A percentile compares a stretch with the other conserved stretches of the same genome.
phyloP scores from a whole-genome alignment of 2,113 vertebrate genomes.

The Zosterops japonicus region DNA sequence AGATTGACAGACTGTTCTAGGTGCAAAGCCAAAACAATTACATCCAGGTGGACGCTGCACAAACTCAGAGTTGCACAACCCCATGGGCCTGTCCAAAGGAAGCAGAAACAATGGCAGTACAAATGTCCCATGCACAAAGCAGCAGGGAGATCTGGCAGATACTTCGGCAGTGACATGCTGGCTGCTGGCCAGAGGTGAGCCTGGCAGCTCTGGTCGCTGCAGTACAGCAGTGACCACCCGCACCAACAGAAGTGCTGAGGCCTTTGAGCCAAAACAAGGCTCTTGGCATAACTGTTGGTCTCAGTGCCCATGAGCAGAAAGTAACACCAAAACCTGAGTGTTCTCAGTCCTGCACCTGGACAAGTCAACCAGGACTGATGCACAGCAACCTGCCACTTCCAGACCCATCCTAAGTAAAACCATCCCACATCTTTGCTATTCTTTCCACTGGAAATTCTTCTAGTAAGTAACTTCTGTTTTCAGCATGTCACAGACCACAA shows the following conservation, averaged over 20 bases:
- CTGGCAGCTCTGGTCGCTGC: background rate
- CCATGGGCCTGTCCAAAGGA: background rate
- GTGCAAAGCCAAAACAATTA: constrained; percentile 21
- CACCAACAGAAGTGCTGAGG: background rate
- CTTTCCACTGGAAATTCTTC: background rate
- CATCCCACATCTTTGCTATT: background rate
- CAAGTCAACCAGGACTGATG: background rate
- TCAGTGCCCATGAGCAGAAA: background rate
- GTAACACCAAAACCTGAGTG: background rate
- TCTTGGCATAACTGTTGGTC: background rate
- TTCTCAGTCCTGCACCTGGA: background rate
- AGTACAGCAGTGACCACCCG: background rate
- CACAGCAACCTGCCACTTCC: background rate
- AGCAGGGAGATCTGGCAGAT: background rate
- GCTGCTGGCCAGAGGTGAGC: background rate
- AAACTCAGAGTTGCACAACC: background rate
- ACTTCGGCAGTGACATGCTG: background rate
- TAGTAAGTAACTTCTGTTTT: background rate
- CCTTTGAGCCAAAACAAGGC: background rate
- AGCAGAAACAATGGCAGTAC: background rate
- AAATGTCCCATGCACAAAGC: background rate
- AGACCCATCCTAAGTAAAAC: background rate
- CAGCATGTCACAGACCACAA: background rate
- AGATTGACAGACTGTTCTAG: background rate
- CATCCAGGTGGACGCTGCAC: background rate